phyloP scores from a whole-genome alignment of 1,140 invertebrate genomes.

The Lycorma delicatula region DNA sequence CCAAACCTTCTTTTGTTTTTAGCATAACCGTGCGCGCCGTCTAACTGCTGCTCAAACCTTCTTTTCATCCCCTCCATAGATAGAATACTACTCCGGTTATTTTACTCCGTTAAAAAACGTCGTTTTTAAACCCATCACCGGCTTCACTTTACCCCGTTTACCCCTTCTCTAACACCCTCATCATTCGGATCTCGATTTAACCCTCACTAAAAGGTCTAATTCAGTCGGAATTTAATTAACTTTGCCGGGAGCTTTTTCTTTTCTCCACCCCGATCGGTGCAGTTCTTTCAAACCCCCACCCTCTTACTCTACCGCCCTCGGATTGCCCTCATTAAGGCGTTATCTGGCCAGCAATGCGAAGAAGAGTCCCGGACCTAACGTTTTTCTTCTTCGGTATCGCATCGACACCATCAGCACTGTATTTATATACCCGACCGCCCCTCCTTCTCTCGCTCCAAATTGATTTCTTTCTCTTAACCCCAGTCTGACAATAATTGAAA shows the following conservation, averaged over 20 bases:
- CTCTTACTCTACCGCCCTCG: no score
- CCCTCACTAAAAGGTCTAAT: conserved; percentile 14
- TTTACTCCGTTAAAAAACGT: conserved; percentile 16
- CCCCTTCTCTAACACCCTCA: no score
- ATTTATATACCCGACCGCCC: no score
- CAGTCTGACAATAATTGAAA: no score
- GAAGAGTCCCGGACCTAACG: neutral
- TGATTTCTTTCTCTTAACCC: no score
- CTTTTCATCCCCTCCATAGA: no score
- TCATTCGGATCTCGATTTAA: conserved; percentile 8
- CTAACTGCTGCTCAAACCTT: no score
- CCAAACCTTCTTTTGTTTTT: no score
- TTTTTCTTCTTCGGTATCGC: neutral
- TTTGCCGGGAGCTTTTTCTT: conserved; percentile 14
- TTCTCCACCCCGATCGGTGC: conserved; percentile 5
- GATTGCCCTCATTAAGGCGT: conserved; percentile 15
- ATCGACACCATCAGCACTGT: neutral
- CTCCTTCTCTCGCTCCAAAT: no score
- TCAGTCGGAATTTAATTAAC: conserved; percentile 18
- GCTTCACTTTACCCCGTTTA: no score
- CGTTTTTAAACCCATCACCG: conserved; percentile 9
- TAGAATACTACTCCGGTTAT: no score
- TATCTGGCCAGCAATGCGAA: conserved; percentile 1
- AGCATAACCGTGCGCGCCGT: no score
- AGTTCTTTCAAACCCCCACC: neutral